A percentile compares a stretch with the other conserved stretches of the same genome.
Conservation (phyloP, 2,888 invertebrate genomes). For the Pterostichus madidus region DNA sequence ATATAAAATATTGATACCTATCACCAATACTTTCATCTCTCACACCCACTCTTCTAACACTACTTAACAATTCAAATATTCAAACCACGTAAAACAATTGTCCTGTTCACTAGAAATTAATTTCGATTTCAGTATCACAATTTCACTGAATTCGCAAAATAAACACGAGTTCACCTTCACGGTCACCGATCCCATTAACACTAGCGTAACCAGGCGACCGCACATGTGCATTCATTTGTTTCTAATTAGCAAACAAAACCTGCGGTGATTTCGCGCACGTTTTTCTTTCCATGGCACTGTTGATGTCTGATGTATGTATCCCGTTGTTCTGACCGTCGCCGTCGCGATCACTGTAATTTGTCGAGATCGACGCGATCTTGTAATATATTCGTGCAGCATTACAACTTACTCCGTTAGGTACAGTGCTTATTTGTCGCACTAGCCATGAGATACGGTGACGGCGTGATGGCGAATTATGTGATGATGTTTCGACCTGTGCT, state of each 20-base stretch:
- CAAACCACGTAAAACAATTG: not conserved
- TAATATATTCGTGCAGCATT: conserved; percentile 48
- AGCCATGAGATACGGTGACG: conserved; percentile 29
- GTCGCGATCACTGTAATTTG: conserved; percentile 57
- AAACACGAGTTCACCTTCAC: conserved; percentile 26
- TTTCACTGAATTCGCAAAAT: conserved; percentile 18
- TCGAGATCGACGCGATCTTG: conserved; percentile 35
- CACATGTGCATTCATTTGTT: conserved; percentile 50
- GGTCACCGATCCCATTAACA: conserved; percentile 15
- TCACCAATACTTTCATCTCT: no score
- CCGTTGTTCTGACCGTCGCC: conserved; percentile 10
- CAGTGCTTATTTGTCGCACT: conserved; percentile 18
- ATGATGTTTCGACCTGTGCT: not conserved
- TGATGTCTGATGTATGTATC: conserved; percentile 26
- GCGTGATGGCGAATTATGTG: not conserved
- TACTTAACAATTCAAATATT: no score
- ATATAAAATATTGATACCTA: no score
- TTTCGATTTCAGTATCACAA: conserved; percentile 12
- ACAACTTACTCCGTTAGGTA: conserved; percentile 33
- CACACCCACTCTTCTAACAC: no score
- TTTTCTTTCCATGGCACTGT: conserved; percentile 22
- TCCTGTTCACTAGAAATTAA: not conserved
- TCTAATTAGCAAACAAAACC: conserved; percentile 44
- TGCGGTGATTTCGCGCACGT: not conserved
- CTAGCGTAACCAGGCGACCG: not conserved